phyloP scores from a whole-genome alignment of 2,888 invertebrate genomes.

The Pachliopta kotzebuea region DNA sequence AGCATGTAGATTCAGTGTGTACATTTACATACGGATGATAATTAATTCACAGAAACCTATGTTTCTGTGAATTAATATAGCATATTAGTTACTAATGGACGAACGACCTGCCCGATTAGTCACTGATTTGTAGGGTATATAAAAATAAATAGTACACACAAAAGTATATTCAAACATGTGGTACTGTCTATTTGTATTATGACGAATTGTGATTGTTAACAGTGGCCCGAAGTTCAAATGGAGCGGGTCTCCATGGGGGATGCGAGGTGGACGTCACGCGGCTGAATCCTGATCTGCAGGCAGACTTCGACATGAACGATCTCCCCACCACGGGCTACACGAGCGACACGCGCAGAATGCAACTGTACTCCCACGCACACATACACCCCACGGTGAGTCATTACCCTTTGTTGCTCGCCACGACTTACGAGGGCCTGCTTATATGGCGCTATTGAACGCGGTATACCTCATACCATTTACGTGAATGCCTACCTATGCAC shows the following conservation, averaged over 20 bases:
- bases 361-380: slow-evolving; percentile 64
- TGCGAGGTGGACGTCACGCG: slow-evolving; percentile 55
- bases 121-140: no score
- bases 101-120: no score
- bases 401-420: slow-evolving; percentile 39
- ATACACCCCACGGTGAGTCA: slow-evolving; percentile 65
- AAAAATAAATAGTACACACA: no score
- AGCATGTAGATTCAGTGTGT: no score
- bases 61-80: no score
- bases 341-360: slow-evolving; percentile 69
- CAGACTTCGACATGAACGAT: slow-evolving; percentile 70
- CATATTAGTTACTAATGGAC: no score
- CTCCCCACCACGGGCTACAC: slow-evolving; percentile 59
- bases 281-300: slow-evolving; percentile 53
- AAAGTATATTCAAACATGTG: no score
- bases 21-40: no score
- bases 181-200: no score
- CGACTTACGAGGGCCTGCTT: slow-evolving; percentile 33
- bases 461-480: slow-evolving; percentile 12
- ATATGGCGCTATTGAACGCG: slow-evolving; percentile 25
- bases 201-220: slow-evolving; percentile 35
- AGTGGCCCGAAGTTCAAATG: slow-evolving; percentile 67
- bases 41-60: no score
- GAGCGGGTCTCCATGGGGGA: slow-evolving; percentile 56
- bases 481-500: slow-evolving; percentile 4